phyloP scores from a whole-genome alignment of 2,797 vertebrate species.

The Micromesistius poutassou region DNA sequence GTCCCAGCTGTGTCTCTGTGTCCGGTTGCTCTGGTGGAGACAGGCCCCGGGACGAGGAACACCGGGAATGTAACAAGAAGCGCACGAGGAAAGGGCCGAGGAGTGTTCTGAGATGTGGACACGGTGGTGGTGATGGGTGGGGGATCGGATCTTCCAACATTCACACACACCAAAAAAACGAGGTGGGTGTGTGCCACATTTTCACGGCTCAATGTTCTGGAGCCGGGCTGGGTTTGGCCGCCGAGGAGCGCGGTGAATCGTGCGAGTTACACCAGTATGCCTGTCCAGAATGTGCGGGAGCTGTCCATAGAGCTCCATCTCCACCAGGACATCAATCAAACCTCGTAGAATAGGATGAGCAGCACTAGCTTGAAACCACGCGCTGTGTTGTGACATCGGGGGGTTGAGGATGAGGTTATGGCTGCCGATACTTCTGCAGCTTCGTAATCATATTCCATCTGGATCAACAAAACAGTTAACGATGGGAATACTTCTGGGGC shows the following conservation, averaged over 20 bases:
- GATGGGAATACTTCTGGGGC: background rate
- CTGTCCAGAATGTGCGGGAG: constrained; percentile 49
- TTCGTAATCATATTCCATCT: constrained; percentile 10
- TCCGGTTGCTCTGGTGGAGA: constrained; percentile 25
- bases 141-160: constrained; percentile 21
- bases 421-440: background rate
- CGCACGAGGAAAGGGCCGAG: constrained; percentile 19
- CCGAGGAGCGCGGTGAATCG: constrained; percentile 49
- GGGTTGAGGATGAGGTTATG: constrained; percentile 21
- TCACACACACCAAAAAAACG: background rate
- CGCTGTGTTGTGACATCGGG: constrained; percentile 21
- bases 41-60: constrained; percentile 14
- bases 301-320: constrained; percentile 53
- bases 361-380: constrained; percentile 38
- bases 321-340: constrained; percentile 62
- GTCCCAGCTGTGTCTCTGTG: constrained; percentile 43
- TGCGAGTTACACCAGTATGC: constrained; percentile 51
- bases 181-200: constrained; percentile 27
- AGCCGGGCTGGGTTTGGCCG: constrained; percentile 23
- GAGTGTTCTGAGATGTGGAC: constrained; percentile 37
- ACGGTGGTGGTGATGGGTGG: constrained; percentile 5
- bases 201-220: constrained; percentile 56
- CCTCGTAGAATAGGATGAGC: constrained; percentile 55
- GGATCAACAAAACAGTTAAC: constrained; percentile 2
- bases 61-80: constrained; percentile 10